These are phyloP conservation scores for Platanista minor DNA, from an alignment of 2,113 vertebrate genomes.

Conservation along the genomic window DNA sequence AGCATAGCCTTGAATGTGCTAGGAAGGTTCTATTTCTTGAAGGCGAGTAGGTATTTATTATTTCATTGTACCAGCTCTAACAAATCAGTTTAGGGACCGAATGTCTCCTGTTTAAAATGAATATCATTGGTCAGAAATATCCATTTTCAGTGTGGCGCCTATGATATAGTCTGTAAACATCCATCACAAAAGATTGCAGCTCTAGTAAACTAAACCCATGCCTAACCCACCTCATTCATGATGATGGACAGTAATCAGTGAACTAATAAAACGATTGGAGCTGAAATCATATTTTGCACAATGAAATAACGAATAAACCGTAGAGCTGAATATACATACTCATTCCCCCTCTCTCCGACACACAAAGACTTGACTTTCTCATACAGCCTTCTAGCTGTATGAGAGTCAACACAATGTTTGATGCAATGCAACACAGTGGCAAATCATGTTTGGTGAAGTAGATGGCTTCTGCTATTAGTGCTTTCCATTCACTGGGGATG, in stretches of 20 bases:
- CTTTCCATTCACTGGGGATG: neutral
- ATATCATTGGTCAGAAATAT: neutral
- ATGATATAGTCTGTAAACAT: neutral
- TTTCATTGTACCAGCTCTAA: slow-evolving; percentile 21
- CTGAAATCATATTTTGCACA: slow-evolving; percentile 58
- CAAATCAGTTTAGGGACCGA: slow-evolving; percentile 47
- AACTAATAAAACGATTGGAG: slow-evolving; percentile 54
- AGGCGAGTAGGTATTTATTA: slow-evolving; percentile 64
- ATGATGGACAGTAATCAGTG: slow-evolving; percentile 58
- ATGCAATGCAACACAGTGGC: neutral
- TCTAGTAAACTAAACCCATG: slow-evolving; percentile 50
- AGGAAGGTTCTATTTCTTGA: slow-evolving; percentile 68
- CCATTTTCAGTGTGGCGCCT: slow-evolving; percentile 30
- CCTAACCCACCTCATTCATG: slow-evolving; percentile 58
- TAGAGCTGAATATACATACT: neutral
- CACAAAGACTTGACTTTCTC: neutral
- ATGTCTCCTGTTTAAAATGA: slow-evolving; percentile 55
- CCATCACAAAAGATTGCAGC: neutral
- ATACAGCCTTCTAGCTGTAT: neutral
- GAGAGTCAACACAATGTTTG: neutral
- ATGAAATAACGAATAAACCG: slow-evolving; percentile 6
- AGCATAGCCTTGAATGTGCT: slow-evolving; percentile 63
- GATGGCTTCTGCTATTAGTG: neutral
- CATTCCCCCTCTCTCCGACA: neutral
- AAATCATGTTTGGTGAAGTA: neutral